phyloP scores from a whole-genome alignment of 2,888 invertebrate genomes.

The Dichetophora obliterata region DNA sequence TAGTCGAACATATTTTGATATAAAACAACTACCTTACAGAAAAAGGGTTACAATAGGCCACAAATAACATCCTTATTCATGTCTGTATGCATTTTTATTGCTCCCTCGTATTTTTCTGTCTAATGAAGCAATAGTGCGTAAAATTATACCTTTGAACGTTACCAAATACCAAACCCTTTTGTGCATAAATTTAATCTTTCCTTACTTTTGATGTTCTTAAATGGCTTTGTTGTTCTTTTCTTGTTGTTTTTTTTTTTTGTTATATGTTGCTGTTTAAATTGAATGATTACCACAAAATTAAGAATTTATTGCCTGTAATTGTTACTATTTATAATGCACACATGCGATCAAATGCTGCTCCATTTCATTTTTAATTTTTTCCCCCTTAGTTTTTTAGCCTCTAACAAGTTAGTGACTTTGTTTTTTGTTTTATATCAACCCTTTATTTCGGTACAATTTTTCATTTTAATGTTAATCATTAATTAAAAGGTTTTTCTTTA shows the following conservation, averaged over 20 bases:
- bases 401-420: background rate
- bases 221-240: background rate
- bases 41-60: background rate
- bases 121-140: conserved; percentile 23
- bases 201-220: background rate
- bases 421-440: background rate
- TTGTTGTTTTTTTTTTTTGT: background rate
- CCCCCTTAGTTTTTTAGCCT: background rate
- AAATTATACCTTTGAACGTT: conserved; percentile 8
- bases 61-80: background rate
- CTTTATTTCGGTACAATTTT: background rate
- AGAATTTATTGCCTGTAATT: conserved; percentile 53
- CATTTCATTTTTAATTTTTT: background rate
- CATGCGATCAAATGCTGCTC: background rate
- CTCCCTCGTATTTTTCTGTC: background rate
- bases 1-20: no score
- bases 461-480: conserved; percentile 25
- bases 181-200: background rate
- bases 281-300: conserved; percentile 65
- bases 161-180: conserved; percentile 5
- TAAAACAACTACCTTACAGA: background rate
- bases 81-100: background rate
- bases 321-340: conserved; percentile 17
- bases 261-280: conserved; percentile 52
- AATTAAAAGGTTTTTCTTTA: conserved; percentile 4